Percentiles rank a stretch among this genome's conserved stretches.
Evolutionary conservation across 92 coral and sea anemone species (phyloP).

Genomic region (Zoanthus gigantus): DNA sequence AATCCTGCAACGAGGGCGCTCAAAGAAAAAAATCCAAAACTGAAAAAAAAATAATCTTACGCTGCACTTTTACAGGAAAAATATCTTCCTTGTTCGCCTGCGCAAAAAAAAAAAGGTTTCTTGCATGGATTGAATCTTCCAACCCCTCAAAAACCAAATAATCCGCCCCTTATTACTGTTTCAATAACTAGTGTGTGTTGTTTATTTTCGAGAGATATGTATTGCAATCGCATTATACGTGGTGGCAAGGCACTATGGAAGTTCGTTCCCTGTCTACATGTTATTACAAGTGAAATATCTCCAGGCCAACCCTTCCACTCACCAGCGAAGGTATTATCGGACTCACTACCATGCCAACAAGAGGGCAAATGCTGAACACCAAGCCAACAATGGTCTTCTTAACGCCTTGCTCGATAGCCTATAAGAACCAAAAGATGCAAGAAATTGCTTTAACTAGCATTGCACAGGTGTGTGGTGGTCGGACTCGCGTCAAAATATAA

Average conservation of each 20-base stretch:
- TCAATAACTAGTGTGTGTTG: no score
- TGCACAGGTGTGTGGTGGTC: not conserved
- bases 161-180: no score
- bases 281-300: not conserved
- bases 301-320: not conserved
- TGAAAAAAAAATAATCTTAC: no score
- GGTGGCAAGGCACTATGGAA: not conserved
- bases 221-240: no score
- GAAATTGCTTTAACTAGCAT: not conserved
- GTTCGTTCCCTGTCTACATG: not conserved
- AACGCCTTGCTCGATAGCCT: not conserved
- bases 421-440: not conserved
- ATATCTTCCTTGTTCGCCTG: no score
- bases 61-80: no score
- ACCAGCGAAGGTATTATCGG: not conserved
- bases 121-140: no score
- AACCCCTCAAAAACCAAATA: no score
- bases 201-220: no score
- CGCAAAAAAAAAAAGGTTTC: no score
- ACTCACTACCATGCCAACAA: not conserved
- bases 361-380: not conserved
- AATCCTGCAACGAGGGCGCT: no score
- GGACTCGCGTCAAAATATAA: not conserved
- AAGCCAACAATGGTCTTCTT: not conserved
- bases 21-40: no score